Percentiles rank a stretch among this genome's conserved stretches.
Evolutionary conservation across 2,797 vertebrate genomes (phyloP).

Genomic region (Octomys mimax): DNA sequence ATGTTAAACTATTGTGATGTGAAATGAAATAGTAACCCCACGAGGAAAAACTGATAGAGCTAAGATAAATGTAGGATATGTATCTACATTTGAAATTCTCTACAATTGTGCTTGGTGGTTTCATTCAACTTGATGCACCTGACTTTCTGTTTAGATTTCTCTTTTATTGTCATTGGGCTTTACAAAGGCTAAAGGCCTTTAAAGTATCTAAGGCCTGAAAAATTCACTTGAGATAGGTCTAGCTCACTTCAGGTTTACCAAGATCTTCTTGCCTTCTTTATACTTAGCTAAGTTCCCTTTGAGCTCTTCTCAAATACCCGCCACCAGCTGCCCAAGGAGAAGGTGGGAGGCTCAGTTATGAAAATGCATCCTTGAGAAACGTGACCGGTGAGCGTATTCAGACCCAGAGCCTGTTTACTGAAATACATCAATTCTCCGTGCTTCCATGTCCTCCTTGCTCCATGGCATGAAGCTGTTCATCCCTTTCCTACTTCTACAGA

Average conservation of each 20-base stretch:
- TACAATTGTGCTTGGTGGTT: neutral
- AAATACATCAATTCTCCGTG: neutral
- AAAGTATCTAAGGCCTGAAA: neutral
- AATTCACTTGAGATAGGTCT: neutral
- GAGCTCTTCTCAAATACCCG: neutral
- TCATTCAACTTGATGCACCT: neutral
- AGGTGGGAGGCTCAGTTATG: neutral
- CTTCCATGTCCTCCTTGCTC: neutral
- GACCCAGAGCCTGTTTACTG: neutral
- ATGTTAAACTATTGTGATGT: neutral
- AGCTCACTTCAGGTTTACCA: neutral
- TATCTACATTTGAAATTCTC: neutral
- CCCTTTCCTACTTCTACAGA: slow-evolving; percentile 22
- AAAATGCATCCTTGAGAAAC: neutral
- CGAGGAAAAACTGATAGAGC: neutral
- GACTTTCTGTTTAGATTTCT: neutral
- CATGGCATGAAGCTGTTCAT: neutral
- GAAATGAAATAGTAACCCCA: neutral
- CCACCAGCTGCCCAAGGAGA: neutral
- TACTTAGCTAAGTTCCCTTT: neutral
- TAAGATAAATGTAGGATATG: neutral
- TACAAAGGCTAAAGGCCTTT: neutral
- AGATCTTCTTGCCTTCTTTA: neutral
- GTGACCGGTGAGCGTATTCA: neutral
- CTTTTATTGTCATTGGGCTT: neutral